Percentiles rank a stretch among this genome's conserved stretches.
phyloP scores from a whole-genome alignment of 2,888 invertebrate species.

The Frankliniella intonsa region DNA sequence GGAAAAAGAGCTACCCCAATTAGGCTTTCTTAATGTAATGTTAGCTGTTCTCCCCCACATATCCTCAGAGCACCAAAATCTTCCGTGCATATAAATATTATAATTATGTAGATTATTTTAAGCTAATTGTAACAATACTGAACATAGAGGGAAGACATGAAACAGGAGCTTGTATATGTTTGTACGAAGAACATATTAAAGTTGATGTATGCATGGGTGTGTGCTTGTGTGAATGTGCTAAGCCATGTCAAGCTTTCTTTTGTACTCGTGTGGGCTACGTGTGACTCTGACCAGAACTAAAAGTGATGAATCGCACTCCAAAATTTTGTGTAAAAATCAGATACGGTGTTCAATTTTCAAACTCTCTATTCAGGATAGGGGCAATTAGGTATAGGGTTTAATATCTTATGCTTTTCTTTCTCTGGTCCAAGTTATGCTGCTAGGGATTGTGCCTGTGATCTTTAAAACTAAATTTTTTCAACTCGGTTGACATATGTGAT shows the following conservation, averaged over 20 bases:
- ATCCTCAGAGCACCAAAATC: conserved; percentile 12
- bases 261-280: background rate
- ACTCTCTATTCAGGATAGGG: background rate
- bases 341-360: background rate
- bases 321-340: conserved; percentile 2
- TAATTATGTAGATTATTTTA: conserved; percentile 3
- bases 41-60: conserved; percentile 23
- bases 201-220: background rate
- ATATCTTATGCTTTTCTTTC: background rate
- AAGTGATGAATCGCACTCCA: background rate
- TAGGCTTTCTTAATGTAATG: background rate
- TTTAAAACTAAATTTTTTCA: background rate
- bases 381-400: background rate
- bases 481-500: background rate
- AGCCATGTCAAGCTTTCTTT: conserved; percentile 2
- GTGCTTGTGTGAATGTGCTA: conserved; percentile 8
- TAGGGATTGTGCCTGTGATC: conserved; percentile 15
- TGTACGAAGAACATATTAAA: background rate
- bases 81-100: conserved; percentile 17
- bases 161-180: conserved; percentile 1
- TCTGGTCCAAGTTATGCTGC: background rate
- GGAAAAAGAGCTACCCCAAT: background rate
- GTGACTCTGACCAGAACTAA: background rate
- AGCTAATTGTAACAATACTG: conserved; percentile 9
- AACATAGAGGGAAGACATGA: conserved; percentile 8